phyloP scores from a whole-genome alignment of 2,797 vertebrate genomes.

The Saxicola maurus region DNA sequence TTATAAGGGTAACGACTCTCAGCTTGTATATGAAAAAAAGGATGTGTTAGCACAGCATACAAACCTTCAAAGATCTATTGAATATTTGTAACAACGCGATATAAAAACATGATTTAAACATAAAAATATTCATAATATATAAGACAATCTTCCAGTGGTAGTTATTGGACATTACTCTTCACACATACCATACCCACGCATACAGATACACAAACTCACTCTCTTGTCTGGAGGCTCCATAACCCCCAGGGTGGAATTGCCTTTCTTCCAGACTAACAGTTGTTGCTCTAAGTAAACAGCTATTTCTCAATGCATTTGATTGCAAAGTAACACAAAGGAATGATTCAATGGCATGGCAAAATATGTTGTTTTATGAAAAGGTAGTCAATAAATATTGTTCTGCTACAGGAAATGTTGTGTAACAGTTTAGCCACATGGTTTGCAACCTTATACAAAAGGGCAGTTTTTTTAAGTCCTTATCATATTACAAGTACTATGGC shows the following conservation, averaged over 20 bases:
- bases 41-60: conserved; percentile 70
- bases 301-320: conserved; percentile 49
- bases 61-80: conserved; percentile 64
- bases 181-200: conserved; percentile 41
- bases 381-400: conserved; percentile 64
- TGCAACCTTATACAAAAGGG: conserved; percentile 53
- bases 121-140: conserved; percentile 77
- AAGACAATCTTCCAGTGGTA: conserved; percentile 56
- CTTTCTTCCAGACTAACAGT: conserved; percentile 53
- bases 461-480: conserved; percentile 42
- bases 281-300: conserved; percentile 59
- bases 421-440: conserved; percentile 64
- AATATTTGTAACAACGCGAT: conserved; percentile 69
- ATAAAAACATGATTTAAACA: conserved; percentile 71
- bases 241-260: neutral
- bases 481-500: neutral
- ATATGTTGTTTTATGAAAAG: conserved; percentile 57
- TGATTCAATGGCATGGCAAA: conserved; percentile 56
- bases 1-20: conserved; percentile 79
- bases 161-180: conserved; percentile 49
- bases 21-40: conserved; percentile 70
- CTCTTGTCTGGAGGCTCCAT: conserved; percentile 13
- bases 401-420: conserved; percentile 72
- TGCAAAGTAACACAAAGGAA: conserved; percentile 57
- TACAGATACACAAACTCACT: conserved; percentile 36